These are phyloP conservation scores for Cloeon dipterum DNA, from an alignment of 2,888 invertebrate species.

Conservation along the genomic window DNA sequence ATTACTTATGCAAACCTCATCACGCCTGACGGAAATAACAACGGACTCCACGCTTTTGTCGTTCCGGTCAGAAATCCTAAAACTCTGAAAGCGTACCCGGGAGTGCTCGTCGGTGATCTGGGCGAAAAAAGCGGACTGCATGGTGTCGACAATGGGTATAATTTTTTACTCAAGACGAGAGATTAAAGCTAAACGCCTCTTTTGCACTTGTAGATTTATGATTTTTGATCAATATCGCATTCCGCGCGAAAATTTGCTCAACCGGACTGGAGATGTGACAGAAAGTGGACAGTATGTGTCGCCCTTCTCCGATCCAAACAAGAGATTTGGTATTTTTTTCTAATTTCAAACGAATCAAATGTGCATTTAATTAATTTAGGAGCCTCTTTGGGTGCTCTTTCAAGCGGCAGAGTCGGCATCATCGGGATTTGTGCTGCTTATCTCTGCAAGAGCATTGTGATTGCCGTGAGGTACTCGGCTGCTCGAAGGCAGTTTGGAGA, in stretches of 20 bases:
- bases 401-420: slow-evolving; percentile 59
- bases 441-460: slow-evolving; percentile 44
- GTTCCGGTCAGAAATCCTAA: slow-evolving; percentile 58
- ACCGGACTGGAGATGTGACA: slow-evolving; percentile 73
- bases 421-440: slow-evolving; percentile 29
- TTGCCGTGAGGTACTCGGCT: slow-evolving; percentile 43
- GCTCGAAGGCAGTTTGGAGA: slow-evolving; percentile 21
- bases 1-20: slow-evolving; percentile 72
- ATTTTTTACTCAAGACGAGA: no score
- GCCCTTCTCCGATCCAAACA: slow-evolving; percentile 71
- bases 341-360: no score
- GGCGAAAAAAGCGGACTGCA: slow-evolving; percentile 82
- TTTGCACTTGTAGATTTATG: slow-evolving; percentile 63
- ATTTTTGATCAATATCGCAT: slow-evolving; percentile 74
- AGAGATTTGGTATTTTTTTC: slow-evolving; percentile 39
- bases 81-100: slow-evolving; percentile 46
- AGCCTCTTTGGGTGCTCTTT: slow-evolving; percentile 65
- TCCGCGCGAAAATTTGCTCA: slow-evolving; percentile 61
- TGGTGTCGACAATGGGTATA: slow-evolving; percentile 87
- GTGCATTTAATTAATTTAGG: slow-evolving; percentile 15
- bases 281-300: slow-evolving; percentile 71
- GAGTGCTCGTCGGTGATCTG: slow-evolving; percentile 73
- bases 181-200: no score
- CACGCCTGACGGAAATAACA: slow-evolving; percentile 42
- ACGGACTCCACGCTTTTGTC: slow-evolving; percentile 76